Conservation (phyloP, 2,888 invertebrate genomes). For the Aleiodes alternator region DNA sequence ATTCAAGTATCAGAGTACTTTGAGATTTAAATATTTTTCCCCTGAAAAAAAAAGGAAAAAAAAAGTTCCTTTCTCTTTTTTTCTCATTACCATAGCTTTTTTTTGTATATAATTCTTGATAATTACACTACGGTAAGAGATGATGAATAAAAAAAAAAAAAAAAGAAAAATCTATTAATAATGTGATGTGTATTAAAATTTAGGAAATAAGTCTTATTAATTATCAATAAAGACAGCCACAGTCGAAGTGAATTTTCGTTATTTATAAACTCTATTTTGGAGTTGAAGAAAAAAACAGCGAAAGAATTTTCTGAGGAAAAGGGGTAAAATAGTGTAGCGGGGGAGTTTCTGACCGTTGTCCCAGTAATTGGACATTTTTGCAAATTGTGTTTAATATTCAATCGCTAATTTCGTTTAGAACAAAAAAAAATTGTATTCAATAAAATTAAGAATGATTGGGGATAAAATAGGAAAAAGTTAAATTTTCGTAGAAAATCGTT, state of each 20-base stretch:
- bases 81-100: slow-evolving; percentile 63
- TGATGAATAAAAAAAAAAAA: slow-evolving; percentile 58
- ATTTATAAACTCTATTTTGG: not conserved
- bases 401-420: too few relatives aligned
- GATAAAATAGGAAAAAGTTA: too few relatives aligned
- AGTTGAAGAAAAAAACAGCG: too few relatives aligned
- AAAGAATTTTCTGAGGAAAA: too few relatives aligned
- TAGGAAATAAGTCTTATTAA: slow-evolving; percentile 55
- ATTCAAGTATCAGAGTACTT: too few relatives aligned
- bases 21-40: not conserved
- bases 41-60: not conserved
- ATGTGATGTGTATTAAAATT: slow-evolving; percentile 71
- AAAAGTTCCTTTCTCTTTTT: not conserved
- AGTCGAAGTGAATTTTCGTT: slow-evolving; percentile 21
- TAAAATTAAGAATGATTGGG: too few relatives aligned
- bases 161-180: slow-evolving; percentile 45
- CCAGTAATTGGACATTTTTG: too few relatives aligned
- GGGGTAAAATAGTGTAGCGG: too few relatives aligned
- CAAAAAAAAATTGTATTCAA: too few relatives aligned
- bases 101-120: slow-evolving; percentile 74
- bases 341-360: too few relatives aligned
- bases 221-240: slow-evolving; percentile 57
- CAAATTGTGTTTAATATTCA: too few relatives aligned
- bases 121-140: slow-evolving; percentile 63
- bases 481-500: too few relatives aligned